Conservation (phyloP, 2,797 vertebrate genomes). For the Acanthornis magna region DNA sequence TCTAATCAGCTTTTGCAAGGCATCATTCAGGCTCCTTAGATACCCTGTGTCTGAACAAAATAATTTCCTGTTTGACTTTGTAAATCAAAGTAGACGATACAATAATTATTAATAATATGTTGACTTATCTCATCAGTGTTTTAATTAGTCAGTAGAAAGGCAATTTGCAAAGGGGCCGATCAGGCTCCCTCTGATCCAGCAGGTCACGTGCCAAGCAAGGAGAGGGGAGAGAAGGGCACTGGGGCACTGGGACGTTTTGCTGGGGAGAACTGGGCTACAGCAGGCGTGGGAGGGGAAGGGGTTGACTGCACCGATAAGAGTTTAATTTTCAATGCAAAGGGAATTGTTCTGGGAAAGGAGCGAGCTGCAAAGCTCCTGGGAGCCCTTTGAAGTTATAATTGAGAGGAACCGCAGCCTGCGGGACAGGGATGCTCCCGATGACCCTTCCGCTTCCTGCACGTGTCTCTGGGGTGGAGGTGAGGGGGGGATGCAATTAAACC, state of each 20-base stretch:
- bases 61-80: constrained; percentile 43
- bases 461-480: constrained; percentile 2
- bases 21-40: neutral
- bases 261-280: neutral
- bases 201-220: neutral
- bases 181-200: neutral
- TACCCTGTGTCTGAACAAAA: neutral
- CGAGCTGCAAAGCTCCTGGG: neutral
- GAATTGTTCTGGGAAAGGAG: constrained; percentile 29
- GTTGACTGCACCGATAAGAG: neutral
- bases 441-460: constrained; percentile 44
- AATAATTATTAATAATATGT: constrained; percentile 67
- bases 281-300: neutral
- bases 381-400: constrained; percentile 62
- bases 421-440: constrained; percentile 11
- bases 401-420: constrained; percentile 12
- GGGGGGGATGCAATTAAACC: neutral
- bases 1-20: neutral
- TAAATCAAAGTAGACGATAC: constrained; percentile 58
- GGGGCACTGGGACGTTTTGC: neutral
- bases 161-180: constrained; percentile 29
- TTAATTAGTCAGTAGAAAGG: constrained; percentile 61
- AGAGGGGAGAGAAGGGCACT: constrained; percentile 24
- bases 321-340: constrained; percentile 32
- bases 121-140: constrained; percentile 63